Conservation (phyloP, 2,113 vertebrate species). For the Mesembrinibis cayennensis region DNA sequence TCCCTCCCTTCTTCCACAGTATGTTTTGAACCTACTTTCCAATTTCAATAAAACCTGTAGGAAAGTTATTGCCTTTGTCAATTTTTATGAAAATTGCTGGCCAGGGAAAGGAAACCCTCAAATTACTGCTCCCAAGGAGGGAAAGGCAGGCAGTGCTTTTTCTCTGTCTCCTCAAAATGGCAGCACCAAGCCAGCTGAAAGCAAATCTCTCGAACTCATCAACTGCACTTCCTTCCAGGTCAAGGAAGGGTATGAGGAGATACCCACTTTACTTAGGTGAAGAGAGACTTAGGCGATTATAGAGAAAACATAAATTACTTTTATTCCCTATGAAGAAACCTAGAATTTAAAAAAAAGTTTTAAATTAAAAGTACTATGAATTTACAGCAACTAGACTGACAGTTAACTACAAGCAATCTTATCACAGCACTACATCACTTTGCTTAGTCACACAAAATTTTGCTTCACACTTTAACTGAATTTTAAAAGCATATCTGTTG, state of each 20-base stretch:
- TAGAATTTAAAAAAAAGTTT: not conserved
- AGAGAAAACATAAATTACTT: not conserved
- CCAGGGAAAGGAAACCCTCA: not conserved
- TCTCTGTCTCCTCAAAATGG: not conserved
- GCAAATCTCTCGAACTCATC: not conserved
- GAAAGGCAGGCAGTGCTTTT: not conserved
- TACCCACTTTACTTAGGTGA: not conserved
- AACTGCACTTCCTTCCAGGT: not conserved
- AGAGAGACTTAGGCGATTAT: not conserved
- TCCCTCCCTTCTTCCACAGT: not conserved
- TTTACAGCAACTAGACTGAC: not conserved
- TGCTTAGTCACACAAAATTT: slow-evolving; percentile 3
- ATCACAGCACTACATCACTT: not conserved
- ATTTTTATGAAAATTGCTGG: not conserved
- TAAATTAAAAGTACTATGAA: not conserved
- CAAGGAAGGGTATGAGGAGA: not conserved
- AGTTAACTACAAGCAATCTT: not conserved
- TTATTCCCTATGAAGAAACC: not conserved
- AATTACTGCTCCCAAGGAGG: not conserved
- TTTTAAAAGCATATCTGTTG: not conserved
- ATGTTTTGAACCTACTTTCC: not conserved
- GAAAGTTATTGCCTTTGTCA: not conserved
- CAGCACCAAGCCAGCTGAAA: not conserved
- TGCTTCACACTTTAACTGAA: not conserved
- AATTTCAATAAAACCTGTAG: not conserved